Base-by-base conservation (phyloP, 2,797 vertebrate species). In the Australoheros facetus region DNA sequence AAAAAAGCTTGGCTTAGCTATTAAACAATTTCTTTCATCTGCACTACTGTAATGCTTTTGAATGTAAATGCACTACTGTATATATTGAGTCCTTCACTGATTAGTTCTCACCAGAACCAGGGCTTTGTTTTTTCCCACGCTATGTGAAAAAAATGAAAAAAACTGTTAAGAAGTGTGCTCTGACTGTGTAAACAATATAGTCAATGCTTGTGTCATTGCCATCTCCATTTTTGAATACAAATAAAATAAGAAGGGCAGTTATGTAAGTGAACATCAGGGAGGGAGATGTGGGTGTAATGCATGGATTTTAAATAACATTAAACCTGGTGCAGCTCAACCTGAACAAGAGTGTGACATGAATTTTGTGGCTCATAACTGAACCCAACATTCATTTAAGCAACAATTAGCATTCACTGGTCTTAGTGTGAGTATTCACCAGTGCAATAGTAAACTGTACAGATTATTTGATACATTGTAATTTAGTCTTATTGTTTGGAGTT, bases 291-390 rank as follows among this genome's bases (percentile, higher is more conserved):
- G 56, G 78, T 55, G 79, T 64, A 78, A 84, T 72, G 73, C 51
- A 84, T 75, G 71, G 85, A 71, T 83, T 82, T 78, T 72, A 85
- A 85, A 89, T 14, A 9, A 37, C 77, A 78, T 77, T 78, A 69
- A 69, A 69, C 16, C 19, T 59, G 56, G 37, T 66, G 75, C 71
- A 84, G 62, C 64, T 77, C 53, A 48, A 45, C 75, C 64, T 62
- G 73, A 77, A 58, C 66, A 53, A 57, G 64, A 80, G 79, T 80
- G 62, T 71, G 37, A 57, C 45, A 79, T 75, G 62, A 37, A 75
- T 82, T 28, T 81, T n/a, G 56, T 54, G 56, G 66, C 71, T 85
- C 55, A 78, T 78, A 48, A 66, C 5, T 30, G 12, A 73, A 88
- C 59, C 86, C 81, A 86, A 72, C n/a, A 19, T 8, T 66, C 39